Base-by-base conservation (phyloP, 1,140 invertebrate genomes). In the Psix sp. region DNA sequence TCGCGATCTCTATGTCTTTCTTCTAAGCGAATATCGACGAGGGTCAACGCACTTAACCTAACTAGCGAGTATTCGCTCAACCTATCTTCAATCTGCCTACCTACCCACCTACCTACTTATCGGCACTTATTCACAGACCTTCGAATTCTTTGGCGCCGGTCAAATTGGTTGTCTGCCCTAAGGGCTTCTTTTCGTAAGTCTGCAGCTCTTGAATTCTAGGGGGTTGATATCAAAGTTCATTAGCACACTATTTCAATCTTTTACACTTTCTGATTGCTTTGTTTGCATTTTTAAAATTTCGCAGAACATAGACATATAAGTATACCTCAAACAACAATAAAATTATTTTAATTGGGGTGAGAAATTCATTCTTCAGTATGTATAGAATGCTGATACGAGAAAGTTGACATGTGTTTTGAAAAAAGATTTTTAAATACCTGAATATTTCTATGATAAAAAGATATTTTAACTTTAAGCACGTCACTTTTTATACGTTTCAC, bases 21-120 rank as follows among this genome's bases (percentile, higher is more conserved):
- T 76, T 72, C 57, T 70, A 65, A 63, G 73, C 62, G 71, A 70
- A 77, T 66, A 48, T 70, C 35, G 29, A 13, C 45, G 24, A 72
- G 66, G 81, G 81, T 81, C 79, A 81, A 81, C 75, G 81, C 71
- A 81, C 81, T 71, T 78, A 79, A 78, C 74, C 74, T 79, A 78
- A 77, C 76, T 68, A 76, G 73, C 60, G 49, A 74, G 49, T 49
- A 76, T 76, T 77, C 65, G 67, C 57, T 40, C 67, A 76, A 70
- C 70, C 59, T 60, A 72, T 60, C 60, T 65, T 65, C 56, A 77
- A 76, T 70, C 77, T 73, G 66, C 65, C 71, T 77, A 77, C 68
- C 75, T 78, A 76, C 71, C 77, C 67, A 77, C 77, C 74, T 74
- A 79, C 77, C 75, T 79, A 79, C 72, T 76, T 78, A 76, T 76